Evolutionary conservation across 2,888 invertebrate species (phyloP), one percentile per base, ranked within the genome.

Genomic region (Aphidoletes aphidimyza): DNA sequence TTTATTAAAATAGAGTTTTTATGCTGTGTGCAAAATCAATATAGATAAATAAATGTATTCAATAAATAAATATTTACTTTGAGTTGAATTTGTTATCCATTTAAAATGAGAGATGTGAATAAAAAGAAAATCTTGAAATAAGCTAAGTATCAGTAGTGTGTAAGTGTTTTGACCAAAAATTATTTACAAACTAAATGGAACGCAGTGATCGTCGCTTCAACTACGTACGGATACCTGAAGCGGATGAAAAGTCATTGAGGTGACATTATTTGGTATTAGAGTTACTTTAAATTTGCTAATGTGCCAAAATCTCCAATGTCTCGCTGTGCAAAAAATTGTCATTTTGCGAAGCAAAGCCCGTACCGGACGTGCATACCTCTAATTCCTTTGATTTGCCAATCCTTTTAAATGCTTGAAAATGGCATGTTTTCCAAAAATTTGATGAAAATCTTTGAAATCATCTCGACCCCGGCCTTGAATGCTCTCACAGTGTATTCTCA

Each of bases 221-320:
- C 0, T 11, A 0, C 30, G 69, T 30, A 34, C 69, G 69, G 26
- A n/a, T 69, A 9, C 19, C 17, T 54, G 22, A 54, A 54, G 54
- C n/a, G 2, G 34, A 69, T 30, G 30, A 30, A 69, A 69, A 2
- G 69, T 30, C 69, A 69, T 69, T 69, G 69, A 69, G 69, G 69
- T 69, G 69, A 69, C n/a, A 69, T 69, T 69, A 69, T 26, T 26
- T 69, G 69, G 30, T 34, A 69, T 69, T 69, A 69, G 26, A 30
- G 69, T 69, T 69, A 69, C 30, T 69, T 14, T 30, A 30, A 69
- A 69, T 69, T n/a, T 69, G 69, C 69, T 30, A 69, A 69, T 69
- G 30, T 69, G 69, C 69, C 69, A 69, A 69, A 69, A 69, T 69
- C 69, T 69, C 30, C 34, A 30, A 69, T 69, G 26, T 26, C 69